Conservation (phyloP, 2,113 vertebrate genomes). For the Lethenteron reissneri region DNA sequence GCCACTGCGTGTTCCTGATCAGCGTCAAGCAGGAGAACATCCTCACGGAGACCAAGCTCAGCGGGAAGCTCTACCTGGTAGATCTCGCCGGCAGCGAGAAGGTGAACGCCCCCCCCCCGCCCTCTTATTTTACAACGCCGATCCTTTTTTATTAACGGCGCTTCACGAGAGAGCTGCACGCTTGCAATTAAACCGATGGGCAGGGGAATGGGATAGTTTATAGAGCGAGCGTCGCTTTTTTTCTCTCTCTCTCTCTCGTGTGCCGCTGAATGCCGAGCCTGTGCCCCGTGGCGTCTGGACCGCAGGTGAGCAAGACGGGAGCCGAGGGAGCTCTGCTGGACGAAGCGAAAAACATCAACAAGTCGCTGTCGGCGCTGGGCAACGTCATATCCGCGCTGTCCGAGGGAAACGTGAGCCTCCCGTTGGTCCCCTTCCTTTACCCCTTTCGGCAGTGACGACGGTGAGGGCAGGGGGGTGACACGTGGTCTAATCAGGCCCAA, state of each 20-base stretch:
- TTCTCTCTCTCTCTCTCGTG: no score
- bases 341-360: neutral
- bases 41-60: neutral
- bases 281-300: neutral
- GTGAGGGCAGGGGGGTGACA: no score
- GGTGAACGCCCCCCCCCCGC: neutral
- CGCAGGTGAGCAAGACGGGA: slow-evolving; percentile 5
- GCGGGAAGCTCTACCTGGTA: slow-evolving; percentile 1
- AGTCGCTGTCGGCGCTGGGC: neutral
- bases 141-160: no score
- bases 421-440: no score
- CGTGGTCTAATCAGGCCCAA: no score
- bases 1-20: slow-evolving; percentile 4
- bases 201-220: no score
- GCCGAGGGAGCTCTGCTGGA: slow-evolving; percentile 4
- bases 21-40: neutral
- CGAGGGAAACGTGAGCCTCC: slow-evolving; percentile 1
- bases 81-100: slow-evolving; percentile 2
- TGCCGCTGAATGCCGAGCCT: no score
- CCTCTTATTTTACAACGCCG: no score
- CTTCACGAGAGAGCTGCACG: no score
- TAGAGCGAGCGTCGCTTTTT: no score
- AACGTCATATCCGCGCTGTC: slow-evolving; percentile 1
- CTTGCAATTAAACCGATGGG: no score
- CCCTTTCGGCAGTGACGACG: no score